Evolutionary conservation across 2,113 vertebrate species (phyloP), one percentile per base, ranked within the genome.

Genomic region (Stercorarius parasiticus): DNA sequence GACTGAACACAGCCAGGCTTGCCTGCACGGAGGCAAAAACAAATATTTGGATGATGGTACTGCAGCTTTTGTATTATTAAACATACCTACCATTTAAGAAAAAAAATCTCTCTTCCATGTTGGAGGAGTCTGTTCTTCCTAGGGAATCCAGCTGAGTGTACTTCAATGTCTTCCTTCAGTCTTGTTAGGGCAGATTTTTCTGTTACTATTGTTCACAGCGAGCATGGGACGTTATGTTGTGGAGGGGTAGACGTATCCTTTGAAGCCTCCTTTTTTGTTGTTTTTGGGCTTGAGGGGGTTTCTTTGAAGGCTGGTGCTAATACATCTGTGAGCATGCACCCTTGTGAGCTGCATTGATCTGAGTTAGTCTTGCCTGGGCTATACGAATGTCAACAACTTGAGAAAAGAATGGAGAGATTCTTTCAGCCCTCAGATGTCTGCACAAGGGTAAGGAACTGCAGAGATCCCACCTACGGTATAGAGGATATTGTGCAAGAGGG

Each of bases 11-110:
- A 73, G 45, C 27, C 84, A 74, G 62, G 83, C 74, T 97, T 96
- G 94, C 70, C 77, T 82, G 70, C 38, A 73, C 55, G 55, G 82
- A 85, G 90, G 84, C 73, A 91, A 95, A 96, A 96, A 73, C 79
- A 95, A 96, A 86, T 93, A 95, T 93, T 94, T 97, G 88, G 65
- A 53, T 7, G 17, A 81, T 52, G 20, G 70, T 59, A 70, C 55
- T 71, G 36, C 59, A 95, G 82, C 34, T 90, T 91, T 86, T 96
- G 50, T 91, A 88, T 93, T 96, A 97, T 87, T 94, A 89, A 97
- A 69, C 36, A 76, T 86, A 67, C 49, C 29, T 81, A 86, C 10
- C 16, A 20, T 74, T 79, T 86, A 69, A 70, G 26, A 91, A 92
- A 84, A 77, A 17, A 40, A 38, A 58, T 38, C 3, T 65, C 49